phyloP scores from a whole-genome alignment of 30 jellyfish, hydroid and myxozoan species.

The Aurelia aurita region DNA sequence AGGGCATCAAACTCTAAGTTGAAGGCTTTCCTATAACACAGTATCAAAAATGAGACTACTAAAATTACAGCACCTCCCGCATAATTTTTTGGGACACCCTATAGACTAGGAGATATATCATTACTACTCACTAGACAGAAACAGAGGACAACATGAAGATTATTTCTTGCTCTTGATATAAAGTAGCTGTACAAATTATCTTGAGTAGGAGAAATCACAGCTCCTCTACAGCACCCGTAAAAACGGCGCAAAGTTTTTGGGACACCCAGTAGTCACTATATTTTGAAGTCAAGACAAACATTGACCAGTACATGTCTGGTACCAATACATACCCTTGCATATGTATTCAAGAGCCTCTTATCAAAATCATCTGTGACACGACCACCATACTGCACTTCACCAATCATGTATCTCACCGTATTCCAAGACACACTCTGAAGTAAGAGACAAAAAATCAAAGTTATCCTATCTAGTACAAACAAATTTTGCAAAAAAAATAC shows the following conservation, averaged over 20 bases:
- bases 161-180: conserved; percentile 96
- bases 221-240: too few species aligned
- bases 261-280: too few species aligned
- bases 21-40: too few species aligned
- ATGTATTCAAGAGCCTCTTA: conserved; percentile 87
- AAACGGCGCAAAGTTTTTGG: too few species aligned
- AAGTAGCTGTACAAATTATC: conserved; percentile 93
- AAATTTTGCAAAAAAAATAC: too few species aligned
- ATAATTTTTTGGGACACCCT: too few species aligned
- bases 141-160: conserved; percentile 96
- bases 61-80: too few species aligned
- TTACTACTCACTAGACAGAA: conserved; percentile 89
- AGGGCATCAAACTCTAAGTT: too few species aligned
- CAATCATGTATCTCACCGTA: conserved; percentile 96
- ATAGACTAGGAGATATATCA: too few species aligned
- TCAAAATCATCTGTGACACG: conserved; percentile 97
- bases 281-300: neutral
- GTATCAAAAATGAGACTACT: too few species aligned
- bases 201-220: conserved; percentile 99
- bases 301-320: neutral
- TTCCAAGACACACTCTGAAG: conserved; percentile 90
- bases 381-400: conserved; percentile 98
- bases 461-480: too few species aligned
- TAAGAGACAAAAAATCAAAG: neutral
- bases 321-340: conserved; percentile 83